Base-by-base conservation (phyloP, 2,888 invertebrate species). In the Cosmopolites sordidus region DNA sequence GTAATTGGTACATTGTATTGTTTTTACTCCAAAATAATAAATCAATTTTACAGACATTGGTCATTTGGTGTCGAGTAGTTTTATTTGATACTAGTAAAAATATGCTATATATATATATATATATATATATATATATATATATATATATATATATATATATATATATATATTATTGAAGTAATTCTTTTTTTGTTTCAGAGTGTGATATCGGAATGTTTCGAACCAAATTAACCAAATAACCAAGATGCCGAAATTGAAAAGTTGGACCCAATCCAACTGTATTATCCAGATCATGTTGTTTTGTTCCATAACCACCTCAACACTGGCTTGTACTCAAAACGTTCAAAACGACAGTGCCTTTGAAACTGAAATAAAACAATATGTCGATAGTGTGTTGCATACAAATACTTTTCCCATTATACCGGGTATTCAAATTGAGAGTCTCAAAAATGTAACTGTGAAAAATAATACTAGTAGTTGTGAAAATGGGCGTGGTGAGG, bases 321-420 rank as follows among this genome's bases (percentile, higher is more conserved):
- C 12, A 6, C n/a, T 6, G n/a, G 33, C 33, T 9, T 33, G 33
- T 11, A 4, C 33, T n/a, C 4, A 5, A 4, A 3, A 3, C 4
- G 54, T 58, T 16, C 56, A 43, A 48, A 62, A 64, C 54, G 66
- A 60, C 43, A 63, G 63, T 60, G 61, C 73, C 68, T 61, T 82
- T 64, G 78, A 81, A 63, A 71, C 70, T 55, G 75, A 78, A 67
- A 69, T 85, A 43, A 78, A 80, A 65, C 72, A 75, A 54, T 76
- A 83, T 54, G 68, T 86, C 55, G 81, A 85, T 65, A 72, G 77
- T 60, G 76, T 81, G 22, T 69, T 83, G 14, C 76, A 72, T 59
- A 74, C 77, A 59, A 81, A 83, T 60, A 73, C 70, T 47, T 79
- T 78, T 64, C 78, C 78, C 64, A 72, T 85, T 54, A 74, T 81